A percentile compares a stretch with the other conserved stretches of the same genome.
Conservation (phyloP, 1,140 invertebrate genomes). For the Pomacea maculata region DNA sequence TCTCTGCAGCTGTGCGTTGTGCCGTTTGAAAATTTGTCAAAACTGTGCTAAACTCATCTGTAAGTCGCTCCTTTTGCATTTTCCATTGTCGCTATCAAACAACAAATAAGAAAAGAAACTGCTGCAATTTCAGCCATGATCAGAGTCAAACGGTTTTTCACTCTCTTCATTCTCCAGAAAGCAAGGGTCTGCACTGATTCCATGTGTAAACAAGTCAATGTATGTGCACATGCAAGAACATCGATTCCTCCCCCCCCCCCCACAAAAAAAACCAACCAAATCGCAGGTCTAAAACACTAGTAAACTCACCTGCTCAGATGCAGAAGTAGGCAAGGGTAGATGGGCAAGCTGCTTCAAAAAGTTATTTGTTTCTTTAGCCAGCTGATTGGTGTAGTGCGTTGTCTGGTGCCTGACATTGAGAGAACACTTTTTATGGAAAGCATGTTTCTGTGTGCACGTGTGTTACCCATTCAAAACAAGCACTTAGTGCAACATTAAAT, state of each 20-base stretch:
- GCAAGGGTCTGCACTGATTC: too few relatives aligned
- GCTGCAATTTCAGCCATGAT: too few relatives aligned
- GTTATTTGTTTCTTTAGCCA: constrained; percentile 92
- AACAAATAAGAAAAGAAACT: background rate
- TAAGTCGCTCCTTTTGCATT: constrained; percentile 89
- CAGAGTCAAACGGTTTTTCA: too few relatives aligned
- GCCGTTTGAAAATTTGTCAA: constrained; percentile 85
- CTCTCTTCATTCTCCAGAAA: too few relatives aligned
- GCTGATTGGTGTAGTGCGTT: constrained; percentile 93
- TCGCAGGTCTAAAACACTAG: background rate
- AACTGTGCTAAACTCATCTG: constrained; percentile 93
- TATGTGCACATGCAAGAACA: background rate
- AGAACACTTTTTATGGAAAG: background rate
- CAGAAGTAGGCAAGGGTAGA: constrained; percentile 65
- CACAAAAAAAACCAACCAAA: background rate
- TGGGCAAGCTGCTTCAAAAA: constrained; percentile 83
- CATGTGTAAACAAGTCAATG: background rate
- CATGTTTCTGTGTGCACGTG: background rate
- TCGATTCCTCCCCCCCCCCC: background rate
- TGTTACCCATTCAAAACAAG: too few relatives aligned
- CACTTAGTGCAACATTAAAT: too few relatives aligned
- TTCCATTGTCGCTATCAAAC: constrained; percentile 80
- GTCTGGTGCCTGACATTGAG: constrained; percentile 81
- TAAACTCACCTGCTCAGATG: constrained; percentile 68
- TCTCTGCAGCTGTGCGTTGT: constrained; percentile 82